Conservation (phyloP, 2,113 vertebrate species). For the Andinoacara biseriatus region DNA sequence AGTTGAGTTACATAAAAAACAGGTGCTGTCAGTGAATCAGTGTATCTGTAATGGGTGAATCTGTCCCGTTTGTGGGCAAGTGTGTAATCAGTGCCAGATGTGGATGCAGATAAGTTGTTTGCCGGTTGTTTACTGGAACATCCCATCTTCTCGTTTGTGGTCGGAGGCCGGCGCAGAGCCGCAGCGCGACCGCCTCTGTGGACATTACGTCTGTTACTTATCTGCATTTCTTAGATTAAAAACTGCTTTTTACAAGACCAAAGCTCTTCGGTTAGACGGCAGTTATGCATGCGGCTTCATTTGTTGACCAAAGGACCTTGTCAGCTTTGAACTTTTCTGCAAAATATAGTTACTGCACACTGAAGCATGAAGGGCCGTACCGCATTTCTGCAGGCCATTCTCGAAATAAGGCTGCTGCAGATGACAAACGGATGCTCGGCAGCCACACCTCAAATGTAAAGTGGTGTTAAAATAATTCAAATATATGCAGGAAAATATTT, state of each 20-base stretch:
- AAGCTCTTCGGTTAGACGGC: background rate
- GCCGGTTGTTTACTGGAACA: constrained; percentile 57
- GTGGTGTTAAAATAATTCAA: rapidly evolving
- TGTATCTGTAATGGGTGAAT: constrained; percentile 12
- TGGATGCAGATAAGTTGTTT: constrained; percentile 47
- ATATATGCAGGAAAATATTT: background rate
- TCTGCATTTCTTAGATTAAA: constrained; percentile 5
- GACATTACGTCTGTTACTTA: background rate
- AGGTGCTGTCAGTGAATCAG: constrained; percentile 51
- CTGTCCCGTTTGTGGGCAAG: background rate
- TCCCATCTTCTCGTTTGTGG: constrained; percentile 20
- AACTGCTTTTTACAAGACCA: background rate
- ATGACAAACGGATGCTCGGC: constrained; percentile 1
- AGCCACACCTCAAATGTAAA: background rate
- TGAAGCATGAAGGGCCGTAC: background rate
- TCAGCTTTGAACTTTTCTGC: constrained; percentile 2
- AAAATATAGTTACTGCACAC: background rate
- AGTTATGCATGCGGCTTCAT: background rate
- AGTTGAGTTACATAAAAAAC: constrained; percentile 20
- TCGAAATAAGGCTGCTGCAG: background rate
- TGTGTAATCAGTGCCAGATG: constrained; percentile 48
- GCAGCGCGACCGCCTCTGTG: background rate
- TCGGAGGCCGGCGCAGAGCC: background rate
- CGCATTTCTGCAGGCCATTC: background rate
- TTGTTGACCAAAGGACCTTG: background rate